A percentile compares a stretch with the other conserved stretches of the same genome.
Evolutionary conservation across 2,888 invertebrate species (phyloP).

Genomic region (Leistus spinibarbis): DNA sequence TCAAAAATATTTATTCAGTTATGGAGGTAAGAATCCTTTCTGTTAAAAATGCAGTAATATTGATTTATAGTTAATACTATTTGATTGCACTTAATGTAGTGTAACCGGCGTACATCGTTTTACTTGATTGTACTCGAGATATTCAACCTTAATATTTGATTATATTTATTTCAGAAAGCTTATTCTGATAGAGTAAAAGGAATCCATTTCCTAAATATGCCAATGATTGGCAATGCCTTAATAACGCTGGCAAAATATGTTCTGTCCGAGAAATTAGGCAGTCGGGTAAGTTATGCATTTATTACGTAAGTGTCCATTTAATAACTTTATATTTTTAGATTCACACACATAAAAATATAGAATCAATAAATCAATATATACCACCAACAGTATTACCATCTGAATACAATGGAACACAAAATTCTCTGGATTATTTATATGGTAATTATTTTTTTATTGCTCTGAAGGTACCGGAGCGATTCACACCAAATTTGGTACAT

Average conservation of each 20-base stretch:
- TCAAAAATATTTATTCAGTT: constrained; percentile 4
- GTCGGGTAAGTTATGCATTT: constrained; percentile 7
- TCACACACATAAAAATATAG: constrained; percentile 13
- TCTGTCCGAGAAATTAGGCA: constrained; percentile 21
- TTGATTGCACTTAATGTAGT: too few relatives aligned
- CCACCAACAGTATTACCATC: constrained; percentile 19
- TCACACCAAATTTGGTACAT: neutral
- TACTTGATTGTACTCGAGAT: too few relatives aligned
- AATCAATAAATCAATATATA: constrained; percentile 19
- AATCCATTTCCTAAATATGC: constrained; percentile 26
- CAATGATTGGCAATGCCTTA: constrained; percentile 16
- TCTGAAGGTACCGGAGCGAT: too few relatives aligned
- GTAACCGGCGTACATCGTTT: too few relatives aligned
- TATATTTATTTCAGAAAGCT: constrained; percentile 17
- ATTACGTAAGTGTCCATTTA: neutral
- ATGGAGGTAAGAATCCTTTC: neutral
- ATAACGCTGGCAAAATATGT: constrained; percentile 11
- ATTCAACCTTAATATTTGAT: neutral
- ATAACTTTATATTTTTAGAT: constrained; percentile 5
- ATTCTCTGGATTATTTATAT: constrained; percentile 21
- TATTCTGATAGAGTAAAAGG: constrained; percentile 32
- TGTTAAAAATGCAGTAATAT: neutral
- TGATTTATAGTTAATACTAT: too few relatives aligned
- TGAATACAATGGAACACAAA: constrained; percentile 31
- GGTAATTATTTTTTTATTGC: constrained; percentile 20